phyloP scores from a whole-genome alignment of 1,140 invertebrate species.

The Eriosoma lanigerum region DNA sequence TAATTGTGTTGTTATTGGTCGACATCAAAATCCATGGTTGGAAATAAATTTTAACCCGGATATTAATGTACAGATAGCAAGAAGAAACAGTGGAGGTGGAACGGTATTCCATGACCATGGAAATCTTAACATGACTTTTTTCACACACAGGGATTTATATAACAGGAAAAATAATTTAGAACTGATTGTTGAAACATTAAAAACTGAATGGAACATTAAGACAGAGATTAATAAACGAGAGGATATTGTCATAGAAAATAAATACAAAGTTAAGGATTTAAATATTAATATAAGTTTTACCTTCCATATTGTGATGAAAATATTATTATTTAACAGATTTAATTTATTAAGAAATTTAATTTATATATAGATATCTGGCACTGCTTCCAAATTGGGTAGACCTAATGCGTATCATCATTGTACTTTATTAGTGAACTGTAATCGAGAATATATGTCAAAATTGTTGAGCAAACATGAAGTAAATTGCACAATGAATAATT shows the following conservation, averaged over 20 bases:
- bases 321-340: constrained; percentile 20
- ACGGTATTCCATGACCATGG: constrained; percentile 94
- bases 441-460: constrained; percentile 71
- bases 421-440: constrained; percentile 82
- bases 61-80: constrained; percentile 68
- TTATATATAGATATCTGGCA: constrained; percentile 76
- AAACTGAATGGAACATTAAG: constrained; percentile 75
- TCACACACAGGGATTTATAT: constrained; percentile 76
- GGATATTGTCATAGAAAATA: constrained; percentile 77
- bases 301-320: not conserved
- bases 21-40: constrained; percentile 95
- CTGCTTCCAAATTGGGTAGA: constrained; percentile 83
- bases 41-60: constrained; percentile 75
- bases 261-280: constrained; percentile 72
- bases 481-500: constrained; percentile 56
- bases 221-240: constrained; percentile 74
- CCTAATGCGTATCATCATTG: constrained; percentile 92
- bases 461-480: constrained; percentile 70
- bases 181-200: constrained; percentile 77
- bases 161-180: constrained; percentile 82
- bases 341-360: constrained; percentile 34
- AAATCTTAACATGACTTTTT: constrained; percentile 91
- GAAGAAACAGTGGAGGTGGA: constrained; percentile 93
- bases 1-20: constrained; percentile 91
- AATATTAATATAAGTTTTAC: constrained; percentile 14